Percentiles rank a stretch among this genome's conserved stretches.
Conservation (phyloP, 2,113 vertebrate genomes). For the Rhombomys opimus region DNA sequence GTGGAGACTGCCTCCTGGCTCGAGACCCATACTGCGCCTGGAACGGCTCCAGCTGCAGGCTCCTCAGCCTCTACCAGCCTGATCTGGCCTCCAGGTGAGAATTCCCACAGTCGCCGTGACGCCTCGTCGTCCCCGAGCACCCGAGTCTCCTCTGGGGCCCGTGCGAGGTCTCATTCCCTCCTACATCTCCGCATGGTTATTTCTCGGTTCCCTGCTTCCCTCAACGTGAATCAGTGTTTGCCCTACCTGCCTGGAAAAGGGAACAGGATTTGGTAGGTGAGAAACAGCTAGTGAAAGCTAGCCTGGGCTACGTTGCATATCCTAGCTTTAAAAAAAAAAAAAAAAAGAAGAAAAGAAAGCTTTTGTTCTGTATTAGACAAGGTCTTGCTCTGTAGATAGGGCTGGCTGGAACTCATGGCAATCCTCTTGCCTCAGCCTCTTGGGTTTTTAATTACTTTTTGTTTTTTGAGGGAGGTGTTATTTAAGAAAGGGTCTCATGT, state of each 20-base stretch:
- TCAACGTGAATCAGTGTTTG: not conserved
- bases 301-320: not conserved
- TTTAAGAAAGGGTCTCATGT: not conserved
- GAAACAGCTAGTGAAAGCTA: not conserved
- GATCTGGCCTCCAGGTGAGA: constrained; percentile 79
- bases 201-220: not conserved
- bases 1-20: constrained; percentile 95
- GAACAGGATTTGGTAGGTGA: not conserved
- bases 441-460: not conserved
- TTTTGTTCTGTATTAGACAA: not conserved
- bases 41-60: constrained; percentile 89
- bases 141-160: not conserved
- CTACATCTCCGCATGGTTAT: accelerated
- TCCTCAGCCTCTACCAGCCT: constrained; percentile 40
- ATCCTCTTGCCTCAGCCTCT: not conserved
- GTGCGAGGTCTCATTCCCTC: accelerated
- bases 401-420: not conserved
- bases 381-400: not conserved
- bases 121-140: not conserved
- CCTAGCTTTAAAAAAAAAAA: not conserved
- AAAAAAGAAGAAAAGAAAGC: not conserved
- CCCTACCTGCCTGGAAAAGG: not conserved
- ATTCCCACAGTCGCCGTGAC: not conserved
- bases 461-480: not conserved
- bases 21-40: constrained; percentile 97